phyloP scores from a whole-genome alignment of 2,113 vertebrate genomes.

The Tragelaphus imberbis region DNA sequence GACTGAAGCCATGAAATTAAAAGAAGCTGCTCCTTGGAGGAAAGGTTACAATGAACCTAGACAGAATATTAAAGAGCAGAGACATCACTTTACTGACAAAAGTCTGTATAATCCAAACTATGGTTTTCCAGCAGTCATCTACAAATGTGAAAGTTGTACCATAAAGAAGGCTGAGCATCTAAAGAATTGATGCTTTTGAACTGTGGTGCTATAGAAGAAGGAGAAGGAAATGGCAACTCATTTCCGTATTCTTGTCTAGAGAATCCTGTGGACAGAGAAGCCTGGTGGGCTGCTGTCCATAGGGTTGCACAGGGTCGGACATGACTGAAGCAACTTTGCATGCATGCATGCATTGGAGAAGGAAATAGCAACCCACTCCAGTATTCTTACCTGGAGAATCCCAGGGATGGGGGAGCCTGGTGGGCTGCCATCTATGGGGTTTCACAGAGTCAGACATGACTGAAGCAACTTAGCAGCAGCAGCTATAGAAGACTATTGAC shows the following conservation, averaged over 20 bases:
- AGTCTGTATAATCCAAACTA: neutral
- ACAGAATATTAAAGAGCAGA: neutral
- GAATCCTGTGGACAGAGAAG: neutral
- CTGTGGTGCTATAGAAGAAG: neutral
- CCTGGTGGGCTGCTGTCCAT: neutral
- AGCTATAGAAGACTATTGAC: neutral
- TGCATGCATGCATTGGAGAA: too few relatives aligned
- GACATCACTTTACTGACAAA: neutral
- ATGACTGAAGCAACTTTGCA: neutral
- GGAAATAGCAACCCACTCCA: neutral
- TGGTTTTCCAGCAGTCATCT: neutral
- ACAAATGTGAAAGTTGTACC: neutral
- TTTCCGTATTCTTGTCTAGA: neutral
- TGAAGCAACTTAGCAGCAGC: neutral
- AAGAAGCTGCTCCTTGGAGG: neutral
- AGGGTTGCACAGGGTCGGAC: neutral
- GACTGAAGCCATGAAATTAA: neutral
- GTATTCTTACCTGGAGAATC: neutral
- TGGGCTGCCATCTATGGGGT: neutral
- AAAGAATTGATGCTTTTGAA: neutral
- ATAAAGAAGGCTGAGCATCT: neutral
- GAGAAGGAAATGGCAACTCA: neutral
- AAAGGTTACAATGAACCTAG: neutral
- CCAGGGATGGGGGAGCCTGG: neutral
- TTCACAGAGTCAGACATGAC: neutral